Conservation (phyloP, 2,888 invertebrate genomes). For the Lampropteryx suffumata region DNA sequence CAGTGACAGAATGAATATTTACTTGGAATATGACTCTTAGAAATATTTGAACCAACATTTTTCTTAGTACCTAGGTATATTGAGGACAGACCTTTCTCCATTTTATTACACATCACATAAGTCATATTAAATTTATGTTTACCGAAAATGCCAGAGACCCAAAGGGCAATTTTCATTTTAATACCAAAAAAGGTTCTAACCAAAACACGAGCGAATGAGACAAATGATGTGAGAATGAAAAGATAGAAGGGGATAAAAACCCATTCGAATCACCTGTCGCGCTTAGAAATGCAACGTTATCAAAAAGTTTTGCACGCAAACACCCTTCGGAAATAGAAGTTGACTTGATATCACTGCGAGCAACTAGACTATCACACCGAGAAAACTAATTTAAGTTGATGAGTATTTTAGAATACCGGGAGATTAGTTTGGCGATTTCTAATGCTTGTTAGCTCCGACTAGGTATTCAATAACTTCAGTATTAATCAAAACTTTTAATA, state of each 20-base stretch:
- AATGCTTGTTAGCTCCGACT: not conserved
- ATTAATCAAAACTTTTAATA: not conserved
- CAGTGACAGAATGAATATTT: not conserved
- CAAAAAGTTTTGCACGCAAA: constrained; percentile 43
- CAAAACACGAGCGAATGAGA: constrained; percentile 18
- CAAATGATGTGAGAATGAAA: constrained; percentile 18
- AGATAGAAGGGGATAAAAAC: constrained; percentile 25
- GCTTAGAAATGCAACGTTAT: constrained; percentile 47
- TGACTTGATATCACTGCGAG: constrained; percentile 3
- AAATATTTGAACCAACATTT: not conserved
- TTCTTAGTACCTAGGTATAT: constrained; percentile 2
- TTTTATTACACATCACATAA: constrained; percentile 33
- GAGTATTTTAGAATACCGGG: constrained; percentile 5
- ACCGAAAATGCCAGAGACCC: constrained; percentile 32
- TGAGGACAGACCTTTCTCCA: constrained; percentile 15
- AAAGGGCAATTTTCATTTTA: constrained; percentile 35
- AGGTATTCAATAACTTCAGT: not conserved
- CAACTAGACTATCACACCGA: not conserved
- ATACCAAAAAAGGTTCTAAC: constrained; percentile 31
- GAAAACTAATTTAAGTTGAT: constrained; percentile 14
- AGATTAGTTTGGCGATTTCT: constrained; percentile 5
- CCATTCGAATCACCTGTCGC: constrained; percentile 56
- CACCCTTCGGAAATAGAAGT: constrained; percentile 22
- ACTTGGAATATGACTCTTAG: not conserved
- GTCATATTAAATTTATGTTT: constrained; percentile 37